A percentile compares a stretch with the other conserved stretches of the same genome.
Conservation (phyloP, 2,797 vertebrate genomes). For the Chloroceryle amazona region DNA sequence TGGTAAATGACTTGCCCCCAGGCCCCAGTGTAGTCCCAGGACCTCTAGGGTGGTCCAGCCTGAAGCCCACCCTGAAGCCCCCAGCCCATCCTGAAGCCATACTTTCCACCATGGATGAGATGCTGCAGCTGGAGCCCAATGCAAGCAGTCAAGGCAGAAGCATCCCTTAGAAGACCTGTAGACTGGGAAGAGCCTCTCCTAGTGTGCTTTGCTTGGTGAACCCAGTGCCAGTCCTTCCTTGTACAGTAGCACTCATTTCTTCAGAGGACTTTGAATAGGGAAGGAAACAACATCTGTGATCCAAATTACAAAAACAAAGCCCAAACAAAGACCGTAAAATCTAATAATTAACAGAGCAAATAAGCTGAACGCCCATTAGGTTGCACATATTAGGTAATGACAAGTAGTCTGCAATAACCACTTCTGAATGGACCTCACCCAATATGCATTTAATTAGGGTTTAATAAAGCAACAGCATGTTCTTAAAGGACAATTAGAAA, state of each 20-base stretch:
- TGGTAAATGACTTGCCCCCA: neutral
- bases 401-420: conserved; percentile 62
- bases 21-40: rapidly evolving
- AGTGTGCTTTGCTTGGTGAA: neutral
- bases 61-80: neutral
- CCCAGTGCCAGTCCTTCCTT: neutral
- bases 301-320: conserved; percentile 34
- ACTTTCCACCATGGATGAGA: rapidly evolving
- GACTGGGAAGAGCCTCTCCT: neutral
- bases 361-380: conserved; percentile 54
- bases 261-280: neutral
- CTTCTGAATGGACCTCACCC: conserved; percentile 67
- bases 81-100: neutral
- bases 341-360: conserved; percentile 67
- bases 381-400: conserved; percentile 66
- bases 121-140: neutral
- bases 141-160: neutral
- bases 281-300: neutral
- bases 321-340: conserved; percentile 47
- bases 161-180: neutral
- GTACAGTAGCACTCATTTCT: neutral
- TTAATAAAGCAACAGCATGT: conserved; percentile 78
- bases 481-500: conserved; percentile 79
- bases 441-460: conserved; percentile 77
- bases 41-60: neutral